These are phyloP conservation scores for Trematocara macrostoma DNA, from an alignment of 2,113 vertebrate species.

Conservation along the genomic window DNA sequence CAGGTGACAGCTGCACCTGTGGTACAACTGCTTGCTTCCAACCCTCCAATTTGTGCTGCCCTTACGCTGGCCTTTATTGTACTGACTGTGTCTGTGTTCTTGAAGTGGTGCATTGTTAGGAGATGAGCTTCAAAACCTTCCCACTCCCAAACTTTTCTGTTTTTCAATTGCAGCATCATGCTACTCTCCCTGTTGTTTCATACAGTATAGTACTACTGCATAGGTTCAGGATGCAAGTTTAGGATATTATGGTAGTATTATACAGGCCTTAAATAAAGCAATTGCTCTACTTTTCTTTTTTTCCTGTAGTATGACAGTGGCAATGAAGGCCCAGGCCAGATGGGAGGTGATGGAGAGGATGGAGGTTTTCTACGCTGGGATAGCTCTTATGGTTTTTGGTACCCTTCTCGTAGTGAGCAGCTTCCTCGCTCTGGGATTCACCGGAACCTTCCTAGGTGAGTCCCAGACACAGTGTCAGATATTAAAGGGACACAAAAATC, in stretches of 20 bases:
- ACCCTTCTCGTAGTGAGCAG: conserved; percentile 84
- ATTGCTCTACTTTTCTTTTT: not conserved
- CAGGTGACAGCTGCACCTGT: not conserved
- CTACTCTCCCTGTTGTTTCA: not conserved
- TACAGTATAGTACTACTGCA: not conserved
- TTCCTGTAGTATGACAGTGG: conserved; percentile 80
- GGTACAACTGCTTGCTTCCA: not conserved
- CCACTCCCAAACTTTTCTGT: not conserved
- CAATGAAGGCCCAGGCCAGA: conserved; percentile 81
- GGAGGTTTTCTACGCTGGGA: conserved; percentile 67
- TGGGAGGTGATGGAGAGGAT: conserved; percentile 74
- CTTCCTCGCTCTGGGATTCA: conserved; percentile 89
- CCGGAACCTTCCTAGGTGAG: conserved; percentile 91
- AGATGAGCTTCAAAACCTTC: not conserved
- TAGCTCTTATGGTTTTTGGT: conserved; percentile 71
- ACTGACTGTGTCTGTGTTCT: not conserved
- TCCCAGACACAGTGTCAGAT: not conserved
- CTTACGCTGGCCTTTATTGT: not conserved
- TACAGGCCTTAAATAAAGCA: not conserved
- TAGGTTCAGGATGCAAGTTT: not conserved
- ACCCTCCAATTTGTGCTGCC: not conserved
- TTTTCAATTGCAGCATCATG: not conserved
- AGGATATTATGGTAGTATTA: not conserved
- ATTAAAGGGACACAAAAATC: not conserved
- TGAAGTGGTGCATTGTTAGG: not conserved